phyloP scores from a whole-genome alignment of 1,140 invertebrate genomes.

The Drosophila rufa region DNA sequence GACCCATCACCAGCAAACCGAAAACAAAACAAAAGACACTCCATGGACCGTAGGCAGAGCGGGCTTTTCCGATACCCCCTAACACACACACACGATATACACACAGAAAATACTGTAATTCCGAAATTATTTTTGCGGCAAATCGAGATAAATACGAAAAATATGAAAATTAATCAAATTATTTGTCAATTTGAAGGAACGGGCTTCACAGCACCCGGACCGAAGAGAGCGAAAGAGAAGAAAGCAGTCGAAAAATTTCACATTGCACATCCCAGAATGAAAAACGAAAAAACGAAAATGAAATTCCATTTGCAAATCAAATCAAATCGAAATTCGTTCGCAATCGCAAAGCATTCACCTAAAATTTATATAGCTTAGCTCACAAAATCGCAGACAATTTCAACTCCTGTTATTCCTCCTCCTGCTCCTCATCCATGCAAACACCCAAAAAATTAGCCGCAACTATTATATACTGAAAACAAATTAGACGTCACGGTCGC shows the following conservation, averaged over 20 bases:
- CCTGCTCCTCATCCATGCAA: conserved; percentile 33
- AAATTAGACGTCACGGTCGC: conserved; percentile 54
- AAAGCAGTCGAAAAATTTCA: conserved; percentile 65
- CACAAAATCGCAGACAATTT: conserved; percentile 42
- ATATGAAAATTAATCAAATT: conserved; percentile 59
- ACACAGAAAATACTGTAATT: conserved; percentile 34
- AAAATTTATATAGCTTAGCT: conserved; percentile 51
- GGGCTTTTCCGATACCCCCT: neutral
- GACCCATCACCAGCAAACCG: conserved; percentile 1
- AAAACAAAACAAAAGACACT: neutral
- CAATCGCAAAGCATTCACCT: conserved; percentile 53
- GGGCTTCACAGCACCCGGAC: conserved; percentile 53
- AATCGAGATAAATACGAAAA: conserved; percentile 51
- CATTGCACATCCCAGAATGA: conserved; percentile 32
- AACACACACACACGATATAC: conserved; percentile 20
- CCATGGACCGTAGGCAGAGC: neutral
- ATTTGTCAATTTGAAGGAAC: conserved; percentile 58
- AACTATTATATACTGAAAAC: conserved; percentile 48
- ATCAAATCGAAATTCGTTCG: conserved; percentile 61
- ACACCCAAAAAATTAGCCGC: conserved; percentile 63
- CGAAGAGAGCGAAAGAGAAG: conserved; percentile 84
- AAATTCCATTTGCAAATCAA: conserved; percentile 70
- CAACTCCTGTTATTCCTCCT: conserved; percentile 1
- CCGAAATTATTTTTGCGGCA: conserved; percentile 70
- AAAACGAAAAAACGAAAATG: conserved; percentile 33